Conservation (phyloP, 2,888 invertebrate species). For the Hydriomena furcata region DNA sequence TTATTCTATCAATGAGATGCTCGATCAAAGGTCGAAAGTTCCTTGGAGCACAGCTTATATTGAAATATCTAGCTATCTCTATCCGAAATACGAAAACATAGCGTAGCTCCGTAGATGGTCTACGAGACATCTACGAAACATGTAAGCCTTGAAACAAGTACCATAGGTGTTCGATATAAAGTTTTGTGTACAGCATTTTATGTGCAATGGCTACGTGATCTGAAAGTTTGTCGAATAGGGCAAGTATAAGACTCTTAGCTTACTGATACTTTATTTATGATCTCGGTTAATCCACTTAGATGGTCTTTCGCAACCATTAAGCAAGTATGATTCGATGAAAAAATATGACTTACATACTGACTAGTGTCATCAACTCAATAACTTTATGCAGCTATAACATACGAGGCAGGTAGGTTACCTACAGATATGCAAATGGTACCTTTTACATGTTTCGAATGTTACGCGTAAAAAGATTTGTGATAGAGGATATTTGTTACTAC, state of each 20-base stretch:
- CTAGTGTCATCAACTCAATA: no score
- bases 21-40: slow-evolving; percentile 37
- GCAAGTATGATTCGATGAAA: no score
- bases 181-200: slow-evolving; percentile 20
- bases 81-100: neutral
- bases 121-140: neutral
- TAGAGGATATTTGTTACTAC: no score
- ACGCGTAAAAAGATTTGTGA: no score
- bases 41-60: slow-evolving; percentile 33
- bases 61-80: slow-evolving; percentile 1
- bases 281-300: slow-evolving; percentile 30
- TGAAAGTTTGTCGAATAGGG: slow-evolving; percentile 45
- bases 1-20: slow-evolving; percentile 37
- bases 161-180: neutral
- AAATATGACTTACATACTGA: no score
- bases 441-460: no score
- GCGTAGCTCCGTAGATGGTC: slow-evolving; percentile 4
- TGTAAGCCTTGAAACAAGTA: neutral
- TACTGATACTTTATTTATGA: slow-evolving; percentile 67
- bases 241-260: slow-evolving; percentile 55
- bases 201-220: slow-evolving; percentile 52
- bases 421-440: no score
- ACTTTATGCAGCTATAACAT: no score
- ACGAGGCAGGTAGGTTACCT: no score
- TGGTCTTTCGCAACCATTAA: neutral